Evolutionary conservation across 2,888 invertebrate genomes (phyloP).

Genomic region (Stomorhina lunata): DNA sequence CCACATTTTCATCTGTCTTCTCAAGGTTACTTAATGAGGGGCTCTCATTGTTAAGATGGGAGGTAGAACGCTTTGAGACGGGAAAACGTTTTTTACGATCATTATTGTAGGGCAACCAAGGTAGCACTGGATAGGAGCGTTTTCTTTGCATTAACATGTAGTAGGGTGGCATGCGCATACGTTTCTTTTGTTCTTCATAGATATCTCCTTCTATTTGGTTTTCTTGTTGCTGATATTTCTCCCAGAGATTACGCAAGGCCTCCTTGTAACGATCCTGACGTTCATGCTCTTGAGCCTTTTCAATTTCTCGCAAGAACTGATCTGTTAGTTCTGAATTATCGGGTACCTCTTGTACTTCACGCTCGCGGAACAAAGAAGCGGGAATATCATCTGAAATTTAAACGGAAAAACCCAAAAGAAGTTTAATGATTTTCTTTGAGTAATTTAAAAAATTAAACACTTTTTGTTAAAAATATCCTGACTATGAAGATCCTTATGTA

Average conservation of each 20-base stretch:
- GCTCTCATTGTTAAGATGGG: constrained; percentile 74
- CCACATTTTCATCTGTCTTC: constrained; percentile 86
- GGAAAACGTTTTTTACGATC: constrained; percentile 83
- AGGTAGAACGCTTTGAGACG: constrained; percentile 85
- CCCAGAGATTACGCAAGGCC: constrained; percentile 77
- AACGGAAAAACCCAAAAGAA: not conserved
- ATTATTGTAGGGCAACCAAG: constrained; percentile 78
- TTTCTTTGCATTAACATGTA: constrained; percentile 78
- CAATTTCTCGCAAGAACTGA: constrained; percentile 78
- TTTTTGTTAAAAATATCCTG: not conserved
- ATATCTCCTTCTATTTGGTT: constrained; percentile 76
- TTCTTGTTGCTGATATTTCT: constrained; percentile 78
- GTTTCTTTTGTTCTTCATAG: constrained; percentile 76
- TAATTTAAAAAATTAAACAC: not conserved
- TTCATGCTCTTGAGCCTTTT: constrained; percentile 77
- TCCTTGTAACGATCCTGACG: constrained; percentile 77
- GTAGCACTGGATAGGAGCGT: constrained; percentile 78
- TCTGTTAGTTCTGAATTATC: constrained; percentile 76
- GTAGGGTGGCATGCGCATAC: constrained; percentile 75
- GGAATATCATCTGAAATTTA: constrained; percentile 69
- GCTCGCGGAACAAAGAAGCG: constrained; percentile 76
- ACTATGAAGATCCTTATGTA: not conserved
- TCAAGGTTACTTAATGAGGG: constrained; percentile 73
- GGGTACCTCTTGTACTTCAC: constrained; percentile 67
- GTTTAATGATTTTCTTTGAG: not conserved